Conservation (phyloP, 2,113 vertebrate genomes). For the Microtus ochrogaster region DNA sequence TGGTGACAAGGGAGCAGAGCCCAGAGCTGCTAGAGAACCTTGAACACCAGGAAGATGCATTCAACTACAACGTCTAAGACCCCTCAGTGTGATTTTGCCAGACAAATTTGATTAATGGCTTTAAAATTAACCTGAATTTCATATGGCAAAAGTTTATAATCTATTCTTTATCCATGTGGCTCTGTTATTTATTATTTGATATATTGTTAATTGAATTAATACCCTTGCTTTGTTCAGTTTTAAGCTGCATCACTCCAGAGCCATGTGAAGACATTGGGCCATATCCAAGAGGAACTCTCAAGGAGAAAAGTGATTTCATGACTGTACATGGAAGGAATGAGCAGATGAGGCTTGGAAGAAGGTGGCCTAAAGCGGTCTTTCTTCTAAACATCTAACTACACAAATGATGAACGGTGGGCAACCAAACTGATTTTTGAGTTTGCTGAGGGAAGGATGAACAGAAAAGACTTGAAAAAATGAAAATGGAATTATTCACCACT, state of each 20-base stretch:
- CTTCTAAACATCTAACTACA: conserved; percentile 3
- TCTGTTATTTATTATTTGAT: not conserved
- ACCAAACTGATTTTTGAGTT: conserved; percentile 38
- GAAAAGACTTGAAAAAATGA: conserved; percentile 1
- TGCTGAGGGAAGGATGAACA: conserved; percentile 49
- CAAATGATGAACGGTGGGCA: not conserved
- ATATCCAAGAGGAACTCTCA: not conserved
- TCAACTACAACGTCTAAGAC: conserved; percentile 6
- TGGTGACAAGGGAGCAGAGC: not conserved
- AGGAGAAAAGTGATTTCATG: conserved; percentile 41
- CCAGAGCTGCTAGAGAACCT: not conserved
- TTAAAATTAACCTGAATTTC: conserved; percentile 4
- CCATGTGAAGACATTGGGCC: conserved; percentile 34
- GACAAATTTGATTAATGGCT: not conserved
- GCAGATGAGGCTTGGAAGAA: conserved; percentile 17
- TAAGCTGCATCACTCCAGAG: conserved; percentile 37
- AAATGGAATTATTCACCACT: conserved; percentile 34
- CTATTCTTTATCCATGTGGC: not conserved
- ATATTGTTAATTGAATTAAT: conserved; percentile 18
- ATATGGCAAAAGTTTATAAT: not conserved
- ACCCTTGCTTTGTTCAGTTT: not conserved
- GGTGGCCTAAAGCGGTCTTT: not conserved
- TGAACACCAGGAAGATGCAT: not conserved
- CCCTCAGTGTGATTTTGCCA: not conserved
- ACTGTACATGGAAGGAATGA: not conserved